Evolutionary conservation across 2,113 vertebrate species (phyloP), one percentile per base, ranked within the genome.

Genomic region (Lepisosteus osseus): DNA sequence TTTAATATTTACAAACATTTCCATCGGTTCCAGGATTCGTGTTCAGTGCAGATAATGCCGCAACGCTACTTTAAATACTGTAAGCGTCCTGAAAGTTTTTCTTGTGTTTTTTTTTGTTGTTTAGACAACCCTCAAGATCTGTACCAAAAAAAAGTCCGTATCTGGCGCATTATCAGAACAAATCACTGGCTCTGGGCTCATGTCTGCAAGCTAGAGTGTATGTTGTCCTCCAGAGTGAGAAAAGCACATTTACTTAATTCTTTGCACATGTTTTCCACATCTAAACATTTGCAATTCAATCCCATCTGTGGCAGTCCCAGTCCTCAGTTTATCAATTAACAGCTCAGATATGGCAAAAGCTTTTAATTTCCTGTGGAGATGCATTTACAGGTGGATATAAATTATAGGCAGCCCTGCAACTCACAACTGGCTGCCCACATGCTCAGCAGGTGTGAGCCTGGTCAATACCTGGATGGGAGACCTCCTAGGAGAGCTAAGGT

Each of bases 1-100:
- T 76, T 71, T 43, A 67, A 68, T 68, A 74, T 77, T 74, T 67
- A 76, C 73, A 72, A 29, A 45, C 77, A 6, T 85, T 78, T 64
- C 40, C 47, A 17, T 59, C 51, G 41, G 63, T 74, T 74, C 56
- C 8, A 40, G 63, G 73, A 85, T 82, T 78, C 74, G 68, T 86
- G 86, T 87, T 87, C 80, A 74, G 63, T 65, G 74, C 79, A 85
- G 85, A 88, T 86, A 88, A 86, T 71, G 84, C 82, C 72, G 69
- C 17, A 67, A 72, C 44, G 75, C 64, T 45, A 71, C 7, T 29
- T 76, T 29, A 29, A 29, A 29, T 29, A 29, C 29, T 29, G 29
- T 29, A 29, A 29, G 69, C 66, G 74, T 79, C 80, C 73, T 83
- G 76, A 72, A 72, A 77, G 64, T 68, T 64, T 82, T 73, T 83